Evolutionary conservation across 2,113 vertebrate species (phyloP), one percentile per base, ranked within the genome.

Genomic region (Neotoma lepida): DNA sequence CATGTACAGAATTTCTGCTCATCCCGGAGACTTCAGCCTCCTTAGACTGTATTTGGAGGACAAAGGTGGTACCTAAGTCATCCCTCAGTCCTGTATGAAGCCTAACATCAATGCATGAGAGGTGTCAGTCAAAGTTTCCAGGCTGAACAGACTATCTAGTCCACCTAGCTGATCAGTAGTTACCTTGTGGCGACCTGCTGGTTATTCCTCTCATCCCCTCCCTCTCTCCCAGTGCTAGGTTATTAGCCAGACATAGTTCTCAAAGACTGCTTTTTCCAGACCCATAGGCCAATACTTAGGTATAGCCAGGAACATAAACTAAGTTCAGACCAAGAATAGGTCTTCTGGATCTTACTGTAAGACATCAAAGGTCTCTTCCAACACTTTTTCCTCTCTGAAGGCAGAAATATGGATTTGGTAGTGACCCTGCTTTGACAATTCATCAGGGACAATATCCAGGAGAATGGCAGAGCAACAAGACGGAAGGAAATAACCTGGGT

Each of bases 321-420:
- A 77, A 82, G 8, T 33, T 90, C 51, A 71, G 30, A 46, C 7
- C 46, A n/a, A 86, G 35, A 90, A 35, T 51, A 13, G 14, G 46
- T 68, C n/a, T 91, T 89, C 63, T 84, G 26, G 41, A 66, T 49
- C 58, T 63, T 56, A 6, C 33, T 63, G 91, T 93, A 77, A 84
- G 88, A 63, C 33, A 56, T 2, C 73, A n/a, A n/a, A 13, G 64
- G 6, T 28, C 5, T 66, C 46, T 85, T 77, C 51, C 3, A 63
- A 30, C 30, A 64, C 41, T 76, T 66, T 91, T 90, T 74, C n/a
- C 14, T 94, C 92, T 82, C 66, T 86, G 41, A 77, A 49, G 64
- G 12, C 33, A 88, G n/a, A 94, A 64, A 76, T 44, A 64, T 33
- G 3, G 17, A 78, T 88, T 35, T 92, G 22, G 66, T 26, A 77